Evolutionary conservation across 2,888 invertebrate species (phyloP).

Genomic region (Stenoptilia bipunctidactyla): DNA sequence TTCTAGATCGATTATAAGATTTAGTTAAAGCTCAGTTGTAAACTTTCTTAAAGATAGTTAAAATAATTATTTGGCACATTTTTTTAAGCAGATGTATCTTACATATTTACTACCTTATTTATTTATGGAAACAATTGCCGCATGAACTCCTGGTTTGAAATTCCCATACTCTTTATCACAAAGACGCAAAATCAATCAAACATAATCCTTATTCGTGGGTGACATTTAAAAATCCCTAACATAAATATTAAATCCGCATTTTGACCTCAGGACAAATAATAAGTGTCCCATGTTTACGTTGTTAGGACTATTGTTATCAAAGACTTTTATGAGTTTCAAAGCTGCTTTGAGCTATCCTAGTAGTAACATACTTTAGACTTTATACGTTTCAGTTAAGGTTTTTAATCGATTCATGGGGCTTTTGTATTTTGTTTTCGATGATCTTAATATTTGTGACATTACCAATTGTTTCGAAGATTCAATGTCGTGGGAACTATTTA

Average conservation of each 20-base stretch:
- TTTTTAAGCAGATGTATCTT: too few species aligned
- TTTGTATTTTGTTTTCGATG: neutral
- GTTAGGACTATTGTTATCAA: neutral
- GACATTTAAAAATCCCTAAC: neutral
- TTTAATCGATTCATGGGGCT: neutral
- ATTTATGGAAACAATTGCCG: too few species aligned
- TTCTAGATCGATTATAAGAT: too few species aligned
- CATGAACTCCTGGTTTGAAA: too few species aligned
- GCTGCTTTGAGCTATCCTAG: neutral
- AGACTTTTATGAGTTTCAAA: neutral
- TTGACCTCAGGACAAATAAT: conserved; percentile 1
- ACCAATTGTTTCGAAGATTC: conserved; percentile 38
- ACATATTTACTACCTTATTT: too few species aligned
- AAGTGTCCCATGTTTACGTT: neutral
- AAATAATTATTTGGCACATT: too few species aligned
- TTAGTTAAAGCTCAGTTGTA: too few species aligned
- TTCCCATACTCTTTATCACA: too few species aligned
- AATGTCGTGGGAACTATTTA: conserved; percentile 46
- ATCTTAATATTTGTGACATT: conserved; percentile 33
- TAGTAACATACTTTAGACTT: neutral
- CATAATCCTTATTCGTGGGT: neutral
- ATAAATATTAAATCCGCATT: neutral
- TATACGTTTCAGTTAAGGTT: neutral
- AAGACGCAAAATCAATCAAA: neutral
- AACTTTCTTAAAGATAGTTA: too few species aligned